A percentile compares a stretch with the other conserved stretches of the same genome.
Conservation (phyloP, 2,888 invertebrate genomes). For the Adelognathus sp. region DNA sequence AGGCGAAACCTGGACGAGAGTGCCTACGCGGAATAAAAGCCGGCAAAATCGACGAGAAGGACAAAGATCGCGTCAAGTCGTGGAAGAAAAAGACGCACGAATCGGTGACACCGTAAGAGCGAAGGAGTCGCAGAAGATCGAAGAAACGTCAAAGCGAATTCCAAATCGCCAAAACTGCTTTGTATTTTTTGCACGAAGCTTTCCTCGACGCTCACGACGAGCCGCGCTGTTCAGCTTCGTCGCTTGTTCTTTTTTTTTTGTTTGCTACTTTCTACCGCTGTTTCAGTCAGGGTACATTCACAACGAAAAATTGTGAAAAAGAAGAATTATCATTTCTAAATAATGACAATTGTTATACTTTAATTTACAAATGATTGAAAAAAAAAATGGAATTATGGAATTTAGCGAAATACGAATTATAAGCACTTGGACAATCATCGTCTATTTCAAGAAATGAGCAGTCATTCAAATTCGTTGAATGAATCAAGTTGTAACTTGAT, state of each 20-base stretch:
- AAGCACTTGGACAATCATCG: no score
- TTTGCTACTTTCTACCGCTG: constrained; percentile 62
- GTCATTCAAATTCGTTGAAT: no score
- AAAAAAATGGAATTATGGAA: no score
- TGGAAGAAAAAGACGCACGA: constrained; percentile 49
- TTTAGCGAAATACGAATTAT: no score
- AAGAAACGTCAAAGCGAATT: constrained; percentile 65
- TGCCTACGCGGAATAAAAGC: constrained; percentile 68
- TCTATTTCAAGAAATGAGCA: no score
- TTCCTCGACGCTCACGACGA: constrained; percentile 44
- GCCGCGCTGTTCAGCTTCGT: constrained; percentile 3
- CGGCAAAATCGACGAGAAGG: constrained; percentile 29
- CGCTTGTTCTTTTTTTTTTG: constrained; percentile 51
- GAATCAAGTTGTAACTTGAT: no score
- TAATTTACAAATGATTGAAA: no score
- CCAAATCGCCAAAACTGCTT: constrained; percentile 64
- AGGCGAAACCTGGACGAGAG: constrained; percentile 68
- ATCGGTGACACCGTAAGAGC: constrained; percentile 47
- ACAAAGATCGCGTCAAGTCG: constrained; percentile 32
- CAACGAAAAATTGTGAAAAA: constrained; percentile 6
- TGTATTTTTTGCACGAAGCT: constrained; percentile 66
- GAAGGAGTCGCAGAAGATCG: constrained; percentile 48
- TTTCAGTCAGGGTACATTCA: constrained; percentile 35
- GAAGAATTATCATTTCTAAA: no score
- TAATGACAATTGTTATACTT: no score